phyloP scores from a whole-genome alignment of 2,888 invertebrate species.

The Timema podura region DNA sequence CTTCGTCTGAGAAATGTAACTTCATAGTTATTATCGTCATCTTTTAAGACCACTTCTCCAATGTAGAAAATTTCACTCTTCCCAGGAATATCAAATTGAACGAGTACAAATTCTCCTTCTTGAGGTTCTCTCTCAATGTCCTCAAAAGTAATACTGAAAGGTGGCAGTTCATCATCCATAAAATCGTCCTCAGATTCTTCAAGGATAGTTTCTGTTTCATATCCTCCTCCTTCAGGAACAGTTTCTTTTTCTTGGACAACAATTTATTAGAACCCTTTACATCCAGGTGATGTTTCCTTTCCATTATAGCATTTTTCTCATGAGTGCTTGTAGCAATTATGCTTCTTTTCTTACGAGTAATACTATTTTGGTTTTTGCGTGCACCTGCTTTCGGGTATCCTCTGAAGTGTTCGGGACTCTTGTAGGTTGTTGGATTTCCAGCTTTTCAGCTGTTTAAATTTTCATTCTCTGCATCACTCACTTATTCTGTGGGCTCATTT shows the following conservation, averaged over 20 bases:
- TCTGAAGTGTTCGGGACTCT: background rate
- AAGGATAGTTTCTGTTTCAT: background rate
- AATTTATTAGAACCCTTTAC: too few relatives aligned
- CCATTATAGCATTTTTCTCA: background rate
- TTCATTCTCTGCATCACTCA: background rate
- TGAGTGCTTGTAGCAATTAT: conserved; percentile 9
- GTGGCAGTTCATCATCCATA: background rate
- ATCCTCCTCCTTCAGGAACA: background rate
- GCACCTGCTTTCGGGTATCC: background rate
- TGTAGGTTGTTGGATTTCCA: background rate
- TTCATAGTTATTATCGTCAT: background rate
- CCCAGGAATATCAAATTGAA: background rate
- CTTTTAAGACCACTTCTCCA: background rate
- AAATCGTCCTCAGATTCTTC: background rate
- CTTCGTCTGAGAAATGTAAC: background rate
- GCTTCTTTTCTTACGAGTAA: background rate
- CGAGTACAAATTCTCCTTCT: too few relatives aligned
- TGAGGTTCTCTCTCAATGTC: too few relatives aligned
- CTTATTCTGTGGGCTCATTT: background rate
- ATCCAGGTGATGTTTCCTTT: background rate
- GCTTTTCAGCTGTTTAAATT: too few relatives aligned
- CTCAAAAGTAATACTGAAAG: conserved; percentile 2
- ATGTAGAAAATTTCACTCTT: background rate
- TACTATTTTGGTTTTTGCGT: background rate
- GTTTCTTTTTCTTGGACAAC: background rate